Evolutionary conservation across 2,888 invertebrate genomes (phyloP).

Genomic region (Ptilodon capucinus): DNA sequence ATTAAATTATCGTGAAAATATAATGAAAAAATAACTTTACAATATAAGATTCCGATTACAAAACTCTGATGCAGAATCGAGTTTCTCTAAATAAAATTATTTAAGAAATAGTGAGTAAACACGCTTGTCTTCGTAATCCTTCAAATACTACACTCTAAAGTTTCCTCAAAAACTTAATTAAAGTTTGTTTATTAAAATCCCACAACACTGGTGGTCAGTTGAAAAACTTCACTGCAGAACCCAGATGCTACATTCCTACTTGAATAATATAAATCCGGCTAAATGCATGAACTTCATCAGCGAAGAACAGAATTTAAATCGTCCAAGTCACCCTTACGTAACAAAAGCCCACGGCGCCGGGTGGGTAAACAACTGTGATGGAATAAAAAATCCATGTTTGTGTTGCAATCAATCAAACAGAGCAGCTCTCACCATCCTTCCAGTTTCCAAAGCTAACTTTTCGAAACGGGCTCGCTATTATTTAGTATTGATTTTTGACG

Average conservation of each 20-base stretch:
- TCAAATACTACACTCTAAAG: background rate
- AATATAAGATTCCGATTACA: background rate
- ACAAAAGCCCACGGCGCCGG: constrained; percentile 43
- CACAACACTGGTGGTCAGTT: constrained; percentile 13
- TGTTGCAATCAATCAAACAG: constrained; percentile 79
- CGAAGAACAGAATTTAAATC: constrained; percentile 31
- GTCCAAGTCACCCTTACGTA: constrained; percentile 34
- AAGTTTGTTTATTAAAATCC: constrained; percentile 22
- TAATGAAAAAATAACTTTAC: background rate
- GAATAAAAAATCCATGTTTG: constrained; percentile 72
- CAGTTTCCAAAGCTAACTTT: constrained; percentile 69
- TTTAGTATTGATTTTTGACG: constrained; percentile 71
- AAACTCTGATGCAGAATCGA: background rate
- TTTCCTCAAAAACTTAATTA: background rate
- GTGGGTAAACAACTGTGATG: constrained; percentile 59
- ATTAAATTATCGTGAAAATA: background rate
- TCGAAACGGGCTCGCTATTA: constrained; percentile 60
- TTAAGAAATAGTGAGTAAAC: background rate
- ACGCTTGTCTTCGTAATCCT: background rate
- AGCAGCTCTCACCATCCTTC: constrained; percentile 58
- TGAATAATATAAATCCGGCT: constrained; percentile 26
- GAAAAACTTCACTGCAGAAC: constrained; percentile 20
- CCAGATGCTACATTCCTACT: constrained; percentile 39
- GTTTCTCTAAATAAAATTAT: background rate
- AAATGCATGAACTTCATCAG: constrained; percentile 33